Conservation (phyloP, 2,888 invertebrate genomes). For the Harpalus rufipes region DNA sequence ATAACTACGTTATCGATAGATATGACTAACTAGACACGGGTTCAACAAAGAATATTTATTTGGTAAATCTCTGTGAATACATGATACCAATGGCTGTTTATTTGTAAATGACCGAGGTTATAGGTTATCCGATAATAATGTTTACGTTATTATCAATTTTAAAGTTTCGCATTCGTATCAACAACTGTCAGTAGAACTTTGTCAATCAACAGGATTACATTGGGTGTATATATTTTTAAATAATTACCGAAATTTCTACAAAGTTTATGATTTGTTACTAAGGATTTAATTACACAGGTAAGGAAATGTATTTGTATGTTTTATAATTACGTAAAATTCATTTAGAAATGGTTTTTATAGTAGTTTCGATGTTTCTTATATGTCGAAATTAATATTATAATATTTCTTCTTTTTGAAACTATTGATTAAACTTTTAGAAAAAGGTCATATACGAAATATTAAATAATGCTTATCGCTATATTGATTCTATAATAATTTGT, state of each 20-base stretch:
- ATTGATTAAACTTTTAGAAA: background rate
- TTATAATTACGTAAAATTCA: background rate
- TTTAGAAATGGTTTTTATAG: background rate
- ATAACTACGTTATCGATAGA: background rate
- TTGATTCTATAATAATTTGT: slow-evolving; percentile 7
- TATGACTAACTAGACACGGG: background rate
- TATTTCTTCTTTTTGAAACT: background rate
- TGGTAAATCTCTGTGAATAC: background rate
- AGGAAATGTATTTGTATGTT: background rate
- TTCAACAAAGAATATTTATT: background rate
- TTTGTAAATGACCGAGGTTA: slow-evolving; percentile 32
- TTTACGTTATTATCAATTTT: slow-evolving; percentile 61
- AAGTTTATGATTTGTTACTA: too few species aligned
- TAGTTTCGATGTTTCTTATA: too few species aligned
- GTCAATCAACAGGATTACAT: slow-evolving; percentile 21
- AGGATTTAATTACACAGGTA: background rate
- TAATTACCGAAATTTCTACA: background rate
- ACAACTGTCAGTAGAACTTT: slow-evolving; percentile 27
- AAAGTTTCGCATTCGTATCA: slow-evolving; percentile 52
- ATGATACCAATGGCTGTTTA: slow-evolving; percentile 29
- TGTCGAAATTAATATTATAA: too few species aligned
- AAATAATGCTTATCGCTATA: slow-evolving; percentile 6
- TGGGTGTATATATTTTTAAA: background rate
- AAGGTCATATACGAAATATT: slow-evolving; percentile 12
- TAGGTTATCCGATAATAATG: slow-evolving; percentile 59